phyloP scores from a whole-genome alignment of 2,797 vertebrate species.

The Synanceia verrucosa region DNA sequence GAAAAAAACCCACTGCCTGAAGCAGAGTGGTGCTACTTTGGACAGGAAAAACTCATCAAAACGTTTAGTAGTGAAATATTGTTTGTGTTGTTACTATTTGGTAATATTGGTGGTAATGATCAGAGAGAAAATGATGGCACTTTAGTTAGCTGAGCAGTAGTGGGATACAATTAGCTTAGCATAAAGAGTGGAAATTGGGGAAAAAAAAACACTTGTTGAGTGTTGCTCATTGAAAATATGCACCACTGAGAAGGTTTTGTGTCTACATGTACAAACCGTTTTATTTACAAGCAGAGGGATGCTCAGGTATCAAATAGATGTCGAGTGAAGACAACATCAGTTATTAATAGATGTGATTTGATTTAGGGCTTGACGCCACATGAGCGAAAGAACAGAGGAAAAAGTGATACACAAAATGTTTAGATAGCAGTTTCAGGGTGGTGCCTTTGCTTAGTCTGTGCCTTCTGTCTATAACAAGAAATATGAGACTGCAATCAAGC shows the following conservation, averaged over 20 bases:
- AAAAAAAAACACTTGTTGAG: neutral
- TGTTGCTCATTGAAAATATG: neutral
- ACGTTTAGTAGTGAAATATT: neutral
- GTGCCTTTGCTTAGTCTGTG: conserved; percentile 31
- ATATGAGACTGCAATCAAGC: neutral
- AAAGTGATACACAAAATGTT: neutral
- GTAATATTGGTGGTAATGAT: neutral
- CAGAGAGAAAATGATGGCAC: neutral
- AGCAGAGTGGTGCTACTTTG: neutral
- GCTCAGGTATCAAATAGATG: neutral
- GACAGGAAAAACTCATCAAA: neutral
- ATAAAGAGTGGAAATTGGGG: too few relatives aligned
- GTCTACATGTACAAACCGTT: neutral
- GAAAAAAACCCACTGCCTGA: neutral
- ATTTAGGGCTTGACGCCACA: neutral
- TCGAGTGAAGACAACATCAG: neutral
- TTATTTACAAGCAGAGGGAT: neutral
- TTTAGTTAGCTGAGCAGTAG: too few relatives aligned
- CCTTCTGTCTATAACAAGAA: conserved; percentile 2
- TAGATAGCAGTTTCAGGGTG: neutral
- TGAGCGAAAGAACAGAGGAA: neutral
- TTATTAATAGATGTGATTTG: neutral
- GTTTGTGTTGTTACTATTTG: neutral
- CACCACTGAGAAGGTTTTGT: neutral
- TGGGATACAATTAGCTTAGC: too few relatives aligned